phyloP scores from a whole-genome alignment of 2,113 vertebrate species.

The Glaucidium brasilianum region DNA sequence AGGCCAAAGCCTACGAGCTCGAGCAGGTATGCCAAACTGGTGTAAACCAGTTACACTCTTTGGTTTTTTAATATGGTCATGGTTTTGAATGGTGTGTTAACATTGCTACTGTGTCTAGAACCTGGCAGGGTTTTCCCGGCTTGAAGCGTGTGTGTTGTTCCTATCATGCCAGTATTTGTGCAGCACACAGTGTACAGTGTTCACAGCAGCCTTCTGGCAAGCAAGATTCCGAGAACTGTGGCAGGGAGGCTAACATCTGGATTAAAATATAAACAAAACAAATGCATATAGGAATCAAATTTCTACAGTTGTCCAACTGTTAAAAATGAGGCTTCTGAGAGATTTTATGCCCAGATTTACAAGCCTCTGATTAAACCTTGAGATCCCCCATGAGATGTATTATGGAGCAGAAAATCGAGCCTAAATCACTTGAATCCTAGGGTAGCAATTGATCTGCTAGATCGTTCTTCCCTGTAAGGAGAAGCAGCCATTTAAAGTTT shows the following conservation, averaged over 20 bases:
- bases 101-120: neutral
- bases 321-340: neutral
- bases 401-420: neutral
- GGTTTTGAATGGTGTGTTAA: fast-evolving
- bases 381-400: neutral
- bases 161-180: neutral
- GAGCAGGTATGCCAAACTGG: conserved; percentile 82
- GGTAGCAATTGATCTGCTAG: neutral
- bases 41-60: fast-evolving
- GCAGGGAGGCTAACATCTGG: neutral
- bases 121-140: neutral
- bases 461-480: neutral
- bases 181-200: neutral
- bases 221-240: neutral
- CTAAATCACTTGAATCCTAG: neutral
- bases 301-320: fast-evolving
- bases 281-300: neutral
- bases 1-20: conserved; percentile 96
- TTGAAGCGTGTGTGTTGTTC: neutral
- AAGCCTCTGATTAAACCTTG: neutral
- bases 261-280: neutral
- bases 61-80: neutral
- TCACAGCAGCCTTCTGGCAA: neutral
- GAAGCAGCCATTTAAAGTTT: neutral
- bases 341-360: neutral